These are phyloP conservation scores for Scartelaos histophorus DNA, from an alignment of 2,113 vertebrate species.

Conservation along the genomic window DNA sequence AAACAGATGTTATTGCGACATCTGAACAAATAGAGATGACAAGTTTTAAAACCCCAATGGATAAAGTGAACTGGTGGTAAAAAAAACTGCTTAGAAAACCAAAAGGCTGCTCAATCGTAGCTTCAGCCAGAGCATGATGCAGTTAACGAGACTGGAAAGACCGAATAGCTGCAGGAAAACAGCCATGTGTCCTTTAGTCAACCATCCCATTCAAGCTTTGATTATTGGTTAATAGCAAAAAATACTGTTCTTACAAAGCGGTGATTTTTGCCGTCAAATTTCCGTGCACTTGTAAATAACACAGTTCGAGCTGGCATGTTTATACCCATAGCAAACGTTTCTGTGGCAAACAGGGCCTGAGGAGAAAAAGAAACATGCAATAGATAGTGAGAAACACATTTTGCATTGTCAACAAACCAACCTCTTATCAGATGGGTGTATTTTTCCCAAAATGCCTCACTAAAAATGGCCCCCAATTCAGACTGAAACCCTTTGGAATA, in stretches of 20 bases:
- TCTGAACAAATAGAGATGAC: not conserved
- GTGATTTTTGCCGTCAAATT: constrained; percentile 96
- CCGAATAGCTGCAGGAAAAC: not conserved
- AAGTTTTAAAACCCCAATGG: not conserved
- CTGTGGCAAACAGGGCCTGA: constrained; percentile 96
- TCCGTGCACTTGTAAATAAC: constrained; percentile 95
- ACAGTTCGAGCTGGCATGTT: constrained; percentile 99
- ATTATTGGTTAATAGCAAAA: not conserved
- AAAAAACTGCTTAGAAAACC: no score
- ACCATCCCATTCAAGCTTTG: not conserved
- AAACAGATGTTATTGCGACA: not conserved
- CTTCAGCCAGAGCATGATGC: no score
- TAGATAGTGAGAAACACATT: not conserved
- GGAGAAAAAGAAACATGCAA: not conserved
- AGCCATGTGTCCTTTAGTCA: not conserved
- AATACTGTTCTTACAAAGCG: constrained; percentile 85
- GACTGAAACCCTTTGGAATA: no score
- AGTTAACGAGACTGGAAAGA: not conserved
- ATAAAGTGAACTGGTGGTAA: not conserved
- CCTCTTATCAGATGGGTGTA: no score
- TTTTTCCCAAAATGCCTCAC: no score
- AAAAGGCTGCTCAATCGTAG: no score
- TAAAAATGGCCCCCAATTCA: no score
- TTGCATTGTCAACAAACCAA: no score
- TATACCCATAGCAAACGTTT: constrained; percentile 99